phyloP scores from a whole-genome alignment of 2,888 invertebrate species.

The Holacanthella duospinosa region DNA sequence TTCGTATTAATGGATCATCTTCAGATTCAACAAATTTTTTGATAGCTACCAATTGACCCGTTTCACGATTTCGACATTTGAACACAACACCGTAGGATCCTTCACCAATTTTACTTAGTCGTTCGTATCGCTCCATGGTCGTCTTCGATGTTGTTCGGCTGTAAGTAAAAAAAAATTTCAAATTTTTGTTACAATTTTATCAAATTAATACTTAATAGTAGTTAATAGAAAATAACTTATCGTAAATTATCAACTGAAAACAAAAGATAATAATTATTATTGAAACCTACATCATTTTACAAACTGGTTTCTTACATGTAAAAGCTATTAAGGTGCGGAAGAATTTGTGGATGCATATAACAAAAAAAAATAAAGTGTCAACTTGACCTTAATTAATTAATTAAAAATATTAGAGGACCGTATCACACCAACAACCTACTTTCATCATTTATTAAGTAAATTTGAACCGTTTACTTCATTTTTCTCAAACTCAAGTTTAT shows the following conservation, averaged over 20 bases:
- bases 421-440: too few relatives aligned
- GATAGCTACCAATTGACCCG: constrained; percentile 86
- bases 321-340: background rate
- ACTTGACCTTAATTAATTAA: too few relatives aligned
- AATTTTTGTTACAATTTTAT: background rate
- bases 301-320: background rate
- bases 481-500: too few relatives aligned
- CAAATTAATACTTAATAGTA: background rate
- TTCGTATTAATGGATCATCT: constrained; percentile 89
- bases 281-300: too few relatives aligned
- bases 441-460: too few relatives aligned
- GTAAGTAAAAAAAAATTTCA: constrained; percentile 1
- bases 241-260: too few relatives aligned
- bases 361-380: too few relatives aligned
- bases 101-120: constrained; percentile 85
- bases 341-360: background rate
- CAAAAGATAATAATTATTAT: too few relatives aligned
- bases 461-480: too few relatives aligned
- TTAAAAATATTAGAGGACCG: too few relatives aligned
- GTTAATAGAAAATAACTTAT: too few relatives aligned
- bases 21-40: constrained; percentile 96
- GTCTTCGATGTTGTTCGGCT: constrained; percentile 40
- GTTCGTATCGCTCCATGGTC: constrained; percentile 86
- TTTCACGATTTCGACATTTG: constrained; percentile 89
- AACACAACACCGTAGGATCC: constrained; percentile 93